Evolutionary conservation across 2,888 invertebrate species (phyloP).

Genomic region (Troides oblongomaculatus): DNA sequence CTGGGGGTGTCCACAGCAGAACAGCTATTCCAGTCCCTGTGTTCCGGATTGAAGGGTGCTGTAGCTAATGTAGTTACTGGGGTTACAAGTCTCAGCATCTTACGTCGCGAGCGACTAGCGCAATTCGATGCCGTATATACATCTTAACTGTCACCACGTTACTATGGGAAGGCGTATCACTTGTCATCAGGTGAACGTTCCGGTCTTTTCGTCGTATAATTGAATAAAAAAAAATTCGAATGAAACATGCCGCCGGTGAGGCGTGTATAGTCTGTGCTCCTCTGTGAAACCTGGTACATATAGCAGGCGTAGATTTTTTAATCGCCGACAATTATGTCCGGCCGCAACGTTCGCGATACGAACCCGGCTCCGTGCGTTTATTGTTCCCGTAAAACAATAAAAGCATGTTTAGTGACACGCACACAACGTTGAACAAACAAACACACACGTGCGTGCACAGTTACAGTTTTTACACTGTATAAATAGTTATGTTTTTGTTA

Average conservation of each 20-base stretch:
- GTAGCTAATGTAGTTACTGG: too few species aligned
- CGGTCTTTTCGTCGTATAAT: too few species aligned
- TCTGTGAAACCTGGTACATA: conserved; percentile 34
- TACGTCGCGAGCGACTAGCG: too few species aligned
- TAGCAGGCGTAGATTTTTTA: conserved; percentile 38
- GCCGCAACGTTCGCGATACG: conserved; percentile 41
- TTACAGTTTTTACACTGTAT: conserved; percentile 26
- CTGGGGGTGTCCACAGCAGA: too few species aligned
- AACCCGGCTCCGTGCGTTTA: conserved; percentile 42
- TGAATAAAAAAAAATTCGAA: too few species aligned
- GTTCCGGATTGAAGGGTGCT: too few species aligned
- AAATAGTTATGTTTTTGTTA: conserved; percentile 12
- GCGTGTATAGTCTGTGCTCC: conserved; percentile 22
- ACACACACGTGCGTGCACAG: conserved; percentile 55
- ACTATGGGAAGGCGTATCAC: too few species aligned
- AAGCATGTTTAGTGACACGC: conserved; percentile 65
- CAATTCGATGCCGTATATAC: too few species aligned
- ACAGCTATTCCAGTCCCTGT: too few species aligned
- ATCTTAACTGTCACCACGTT: too few species aligned
- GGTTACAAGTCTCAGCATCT: too few species aligned
- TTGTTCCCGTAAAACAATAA: conserved; percentile 66
- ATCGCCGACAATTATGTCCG: conserved; percentile 49
- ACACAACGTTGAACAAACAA: conserved; percentile 65
- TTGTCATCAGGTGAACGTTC: too few species aligned
- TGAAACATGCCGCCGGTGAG: not conserved